Base-by-base conservation (phyloP, 2,113 vertebrate species). In the Brienomyrus brachyistius region DNA sequence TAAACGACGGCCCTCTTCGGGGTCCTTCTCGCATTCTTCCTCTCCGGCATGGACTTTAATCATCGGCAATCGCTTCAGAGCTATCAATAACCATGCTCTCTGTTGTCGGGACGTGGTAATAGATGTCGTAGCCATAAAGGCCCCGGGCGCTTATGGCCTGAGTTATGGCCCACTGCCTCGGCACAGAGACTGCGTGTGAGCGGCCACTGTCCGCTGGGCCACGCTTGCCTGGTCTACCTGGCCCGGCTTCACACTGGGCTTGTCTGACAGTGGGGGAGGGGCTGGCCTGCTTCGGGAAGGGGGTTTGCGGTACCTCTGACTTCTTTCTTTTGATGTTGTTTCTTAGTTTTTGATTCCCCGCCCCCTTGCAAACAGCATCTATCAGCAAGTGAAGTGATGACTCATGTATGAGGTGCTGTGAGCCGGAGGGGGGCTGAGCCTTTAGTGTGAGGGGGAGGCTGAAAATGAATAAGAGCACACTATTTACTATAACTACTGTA, bases 1-100 rank as follows among this genome's bases (percentile, higher is more conserved):
- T 87, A 62, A 90, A 40, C 23, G 62, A 70, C 40, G 50, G 21
- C 47, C 47, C 88, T 88, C 88, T 91, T 93, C 90, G 11, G 87
- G 94, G 92, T 91, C 50, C 52, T 15, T 47, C 35, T 86, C 10
- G 47, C 48, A 62, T 62, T 48, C 6, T 62, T 62, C 51, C 17
- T 8, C 54, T 89, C 91, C 91, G 94, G 92, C 93, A 92, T 92
- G 94, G 92, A 89, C 93, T 94, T 95, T 92, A 94, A 95, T 96
- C 94, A 93, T 92, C 70, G 88, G 7, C 90, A 89, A 92, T 92
- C 92, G 91, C 92, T 92, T 89, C 77, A 77, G n/a, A 23, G 90
- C 89, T 89, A 92, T 88, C 91, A 93, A 94, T 94, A 92, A 92
- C 91, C 91, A 31, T 92, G 91, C 89, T 90, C 91, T 90, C 91